Percentiles rank a stretch among this genome's conserved stretches.
phyloP scores from a whole-genome alignment of 2,113 vertebrate genomes.

The Zosterops lateralis region DNA sequence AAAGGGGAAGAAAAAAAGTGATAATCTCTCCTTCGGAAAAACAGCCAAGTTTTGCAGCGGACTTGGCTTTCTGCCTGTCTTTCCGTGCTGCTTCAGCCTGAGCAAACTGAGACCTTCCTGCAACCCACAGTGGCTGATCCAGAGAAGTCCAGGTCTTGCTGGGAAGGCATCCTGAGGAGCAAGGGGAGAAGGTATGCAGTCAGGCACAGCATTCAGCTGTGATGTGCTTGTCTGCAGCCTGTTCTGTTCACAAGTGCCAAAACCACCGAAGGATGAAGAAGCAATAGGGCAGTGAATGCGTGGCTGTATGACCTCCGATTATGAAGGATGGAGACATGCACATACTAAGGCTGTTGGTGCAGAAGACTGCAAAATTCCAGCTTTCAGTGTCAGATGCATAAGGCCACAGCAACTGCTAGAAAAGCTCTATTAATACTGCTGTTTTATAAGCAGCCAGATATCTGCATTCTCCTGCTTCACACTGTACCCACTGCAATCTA shows the following conservation, averaged over 20 bases:
- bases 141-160: neutral
- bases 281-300: neutral
- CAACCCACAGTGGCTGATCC: neutral
- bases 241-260: neutral
- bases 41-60: neutral
- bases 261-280: neutral
- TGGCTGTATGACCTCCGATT: accelerated
- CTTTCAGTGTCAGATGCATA: no score
- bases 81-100: neutral
- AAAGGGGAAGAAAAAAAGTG: neutral
- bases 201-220: neutral
- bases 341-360: neutral
- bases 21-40: constrained; percentile 26
- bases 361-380: neutral
- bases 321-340: neutral
- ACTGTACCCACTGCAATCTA: neutral
- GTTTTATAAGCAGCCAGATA: neutral
- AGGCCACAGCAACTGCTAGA: neutral
- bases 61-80: constrained; percentile 9
- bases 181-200: neutral
- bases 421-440: neutral
- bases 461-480: neutral
- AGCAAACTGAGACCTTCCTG: neutral
- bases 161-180: neutral
- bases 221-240: neutral